These are phyloP conservation scores for Hiodon tergisus DNA, from an alignment of 2,113 vertebrate genomes.

Conservation along the genomic window DNA sequence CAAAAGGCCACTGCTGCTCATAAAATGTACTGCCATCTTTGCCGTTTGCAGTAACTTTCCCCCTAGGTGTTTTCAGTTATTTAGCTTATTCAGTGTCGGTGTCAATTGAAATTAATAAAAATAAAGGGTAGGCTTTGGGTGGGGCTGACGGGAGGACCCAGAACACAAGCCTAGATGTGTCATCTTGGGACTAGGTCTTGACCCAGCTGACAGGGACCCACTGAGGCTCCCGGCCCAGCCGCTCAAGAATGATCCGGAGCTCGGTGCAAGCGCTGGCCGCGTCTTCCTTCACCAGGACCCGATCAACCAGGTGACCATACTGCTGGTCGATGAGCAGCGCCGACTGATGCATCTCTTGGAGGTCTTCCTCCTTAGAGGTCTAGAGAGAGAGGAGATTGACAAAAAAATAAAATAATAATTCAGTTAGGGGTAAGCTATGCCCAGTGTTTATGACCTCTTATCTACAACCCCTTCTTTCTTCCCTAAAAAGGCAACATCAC, in stretches of 20 bases:
- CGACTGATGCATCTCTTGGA: slow-evolving; percentile 76
- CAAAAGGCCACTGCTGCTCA: not conserved
- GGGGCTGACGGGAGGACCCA: not conserved
- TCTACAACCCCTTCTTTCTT: not conserved
- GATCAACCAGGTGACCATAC: slow-evolving; percentile 81
- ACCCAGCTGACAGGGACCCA: slow-evolving; percentile 88
- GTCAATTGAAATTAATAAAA: no score
- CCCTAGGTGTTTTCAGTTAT: not conserved
- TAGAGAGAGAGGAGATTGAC: not conserved
- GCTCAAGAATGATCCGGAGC: slow-evolving; percentile 71
- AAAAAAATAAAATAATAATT: not conserved
- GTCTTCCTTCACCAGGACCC: slow-evolving; percentile 77
- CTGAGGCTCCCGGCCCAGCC: slow-evolving; percentile 68
- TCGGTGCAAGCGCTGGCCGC: slow-evolving; percentile 68
- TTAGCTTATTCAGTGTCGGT: not conserved
- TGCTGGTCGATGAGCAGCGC: slow-evolving; percentile 76
- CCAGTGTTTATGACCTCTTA: not conserved
- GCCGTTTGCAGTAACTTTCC: not conserved
- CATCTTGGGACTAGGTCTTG: slow-evolving; percentile 51
- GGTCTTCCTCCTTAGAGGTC: slow-evolving; percentile 71
- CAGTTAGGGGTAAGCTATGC: not conserved
- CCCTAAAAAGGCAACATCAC: no score
- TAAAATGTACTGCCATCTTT: not conserved
- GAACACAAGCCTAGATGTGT: not conserved
- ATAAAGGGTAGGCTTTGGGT: not conserved